Percentiles rank a stretch among this genome's conserved stretches.
Conservation (phyloP, 2,888 invertebrate genomes). For the Osmoderma eremita region DNA sequence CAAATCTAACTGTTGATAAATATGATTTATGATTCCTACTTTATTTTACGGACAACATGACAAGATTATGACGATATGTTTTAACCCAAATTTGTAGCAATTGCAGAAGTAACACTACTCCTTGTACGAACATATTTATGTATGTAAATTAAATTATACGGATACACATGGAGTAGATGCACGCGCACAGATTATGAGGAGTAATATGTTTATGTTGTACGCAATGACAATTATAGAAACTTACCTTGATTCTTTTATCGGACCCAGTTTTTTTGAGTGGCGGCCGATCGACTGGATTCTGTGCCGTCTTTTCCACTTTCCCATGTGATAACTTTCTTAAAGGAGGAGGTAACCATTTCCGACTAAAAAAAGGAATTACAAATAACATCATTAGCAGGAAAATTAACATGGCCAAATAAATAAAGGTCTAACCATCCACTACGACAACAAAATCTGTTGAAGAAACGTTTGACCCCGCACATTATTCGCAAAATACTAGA, state of each 20-base stretch:
- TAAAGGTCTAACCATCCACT: background rate
- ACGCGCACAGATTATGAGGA: no score
- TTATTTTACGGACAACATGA: no score
- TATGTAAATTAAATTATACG: no score
- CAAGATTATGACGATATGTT: no score
- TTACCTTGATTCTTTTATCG: conserved; percentile 86
- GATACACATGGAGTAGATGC: no score
- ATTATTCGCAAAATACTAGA: background rate
- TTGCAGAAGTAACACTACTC: no score
- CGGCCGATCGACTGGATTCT: conserved; percentile 63
- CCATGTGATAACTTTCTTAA: conserved; percentile 89
- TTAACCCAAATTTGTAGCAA: no score
- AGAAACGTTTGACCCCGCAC: conserved; percentile 14
- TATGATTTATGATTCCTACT: no score
- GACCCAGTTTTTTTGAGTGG: conserved; percentile 82
- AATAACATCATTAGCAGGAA: no score
- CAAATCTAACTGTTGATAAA: no score
- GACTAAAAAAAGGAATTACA: conserved; percentile 66
- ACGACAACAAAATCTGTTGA: conserved; percentile 9
- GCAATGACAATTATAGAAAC: conserved; percentile 46
- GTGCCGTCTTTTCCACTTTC: conserved; percentile 80
- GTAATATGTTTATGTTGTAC: background rate
- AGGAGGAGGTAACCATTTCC: conserved; percentile 90
- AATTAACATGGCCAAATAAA: background rate
- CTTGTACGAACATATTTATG: no score